Percentiles rank a stretch among this genome's conserved stretches.
Evolutionary conservation across 2,888 invertebrate species (phyloP).

Genomic region (Eristalis arbustorum): DNA sequence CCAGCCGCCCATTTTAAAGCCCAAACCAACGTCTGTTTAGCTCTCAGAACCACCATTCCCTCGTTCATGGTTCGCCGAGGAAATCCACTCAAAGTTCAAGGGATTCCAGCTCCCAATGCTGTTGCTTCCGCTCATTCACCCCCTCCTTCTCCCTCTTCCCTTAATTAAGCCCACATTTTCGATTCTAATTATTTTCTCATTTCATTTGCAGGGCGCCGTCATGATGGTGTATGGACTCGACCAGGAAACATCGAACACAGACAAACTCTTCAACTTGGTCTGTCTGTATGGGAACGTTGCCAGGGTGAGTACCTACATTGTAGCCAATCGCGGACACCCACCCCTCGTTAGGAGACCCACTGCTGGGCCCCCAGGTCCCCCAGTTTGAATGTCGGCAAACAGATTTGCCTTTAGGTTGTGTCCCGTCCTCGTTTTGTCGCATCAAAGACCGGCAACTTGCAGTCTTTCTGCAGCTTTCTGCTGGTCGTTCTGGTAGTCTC

Average conservation of each 20-base stretch:
- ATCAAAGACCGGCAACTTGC: not conserved
- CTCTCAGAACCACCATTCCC: no score
- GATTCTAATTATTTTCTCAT: conserved; percentile 5
- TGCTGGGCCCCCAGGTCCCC: no score
- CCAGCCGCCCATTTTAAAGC: no score
- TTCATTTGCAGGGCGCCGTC: conserved; percentile 88
- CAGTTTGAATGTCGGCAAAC: not conserved
- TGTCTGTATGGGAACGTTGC: conserved; percentile 99
- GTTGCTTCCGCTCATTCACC: not conserved
- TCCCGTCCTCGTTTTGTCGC: not conserved
- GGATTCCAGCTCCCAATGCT: not conserved
- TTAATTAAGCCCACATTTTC: not conserved
- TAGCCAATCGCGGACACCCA: not conserved
- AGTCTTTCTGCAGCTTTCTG: not conserved
- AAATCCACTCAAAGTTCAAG: not conserved
- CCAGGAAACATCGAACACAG: conserved; percentile 95
- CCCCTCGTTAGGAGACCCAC: not conserved
- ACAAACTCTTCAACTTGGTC: conserved; percentile 98
- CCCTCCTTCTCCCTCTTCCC: not conserved
- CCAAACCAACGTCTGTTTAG: no score
- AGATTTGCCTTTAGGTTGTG: not conserved
- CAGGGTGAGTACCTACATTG: conserved; percentile 85
- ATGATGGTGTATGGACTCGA: conserved; percentile 99
- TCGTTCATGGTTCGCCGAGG: no score
- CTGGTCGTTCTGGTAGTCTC: not conserved